Evolutionary conservation across 2,888 invertebrate species (phyloP).

Genomic region (Drosophila rellima): DNA sequence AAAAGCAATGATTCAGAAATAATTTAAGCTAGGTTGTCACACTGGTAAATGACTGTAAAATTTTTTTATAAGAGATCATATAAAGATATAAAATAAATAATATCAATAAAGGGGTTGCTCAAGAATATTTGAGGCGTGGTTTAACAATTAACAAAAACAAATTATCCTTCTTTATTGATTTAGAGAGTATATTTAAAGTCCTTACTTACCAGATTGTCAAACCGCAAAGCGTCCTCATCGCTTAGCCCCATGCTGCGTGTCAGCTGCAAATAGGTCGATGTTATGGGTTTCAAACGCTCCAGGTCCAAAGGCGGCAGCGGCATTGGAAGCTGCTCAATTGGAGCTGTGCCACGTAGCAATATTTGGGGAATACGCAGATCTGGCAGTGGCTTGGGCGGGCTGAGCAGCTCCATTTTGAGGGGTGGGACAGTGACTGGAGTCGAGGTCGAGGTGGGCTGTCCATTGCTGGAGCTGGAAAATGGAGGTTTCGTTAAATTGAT

Average conservation of each 20-base stretch:
- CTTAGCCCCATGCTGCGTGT: slow-evolving; percentile 91
- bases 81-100: neutral
- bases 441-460: slow-evolving; percentile 60
- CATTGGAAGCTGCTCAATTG: slow-evolving; percentile 30
- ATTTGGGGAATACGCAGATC: slow-evolving; percentile 69
- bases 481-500: slow-evolving; percentile 82
- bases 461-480: slow-evolving; percentile 78
- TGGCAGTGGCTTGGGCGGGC: slow-evolving; percentile 67
- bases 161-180: too few species aligned
- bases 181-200: slow-evolving; percentile 85
- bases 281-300: slow-evolving; percentile 91
- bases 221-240: slow-evolving; percentile 88
- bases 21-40: neutral
- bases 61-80: slow-evolving; percentile 9
- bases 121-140: neutral
- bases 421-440: slow-evolving; percentile 58
- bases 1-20: neutral
- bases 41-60: neutral
- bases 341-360: slow-evolving; percentile 45
- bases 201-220: slow-evolving; percentile 88
- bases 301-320: slow-evolving; percentile 81
- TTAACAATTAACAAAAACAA: too few species aligned
- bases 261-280: slow-evolving; percentile 94
- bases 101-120: neutral
- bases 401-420: slow-evolving; percentile 67